Base-by-base conservation (phyloP, 2,113 vertebrate genomes). In the Cheilinus undulatus region DNA sequence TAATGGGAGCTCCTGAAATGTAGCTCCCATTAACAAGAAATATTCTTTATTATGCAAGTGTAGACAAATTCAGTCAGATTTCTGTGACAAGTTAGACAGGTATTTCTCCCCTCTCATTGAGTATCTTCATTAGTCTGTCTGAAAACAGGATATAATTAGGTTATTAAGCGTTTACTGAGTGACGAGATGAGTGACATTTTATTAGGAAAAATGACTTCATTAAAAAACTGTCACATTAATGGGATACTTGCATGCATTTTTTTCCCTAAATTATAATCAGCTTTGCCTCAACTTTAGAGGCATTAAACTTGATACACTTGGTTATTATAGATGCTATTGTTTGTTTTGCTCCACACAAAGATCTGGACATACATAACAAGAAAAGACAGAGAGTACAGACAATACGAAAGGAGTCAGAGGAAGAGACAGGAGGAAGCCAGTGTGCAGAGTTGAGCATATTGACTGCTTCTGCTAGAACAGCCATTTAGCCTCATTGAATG, bases 381-480 rank as follows among this genome's bases (percentile, higher is more conserved):
- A 36, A 38, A 45, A 62, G 1, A 43, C 19, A 38, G 58, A 43
- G 28, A 57, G 34, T 15, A 57, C 3, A 58, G 53, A 30, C 56
- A 65, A 54, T 4, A 49, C 36, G 43, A 68, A 48, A 23, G n/a
- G 45, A 54, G 65, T 22, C 14, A 28, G 42, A 52, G 51, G 34
- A 23, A 14, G 26, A 52, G 28, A 51, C 38, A 49, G 42, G 28
- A 66, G 49, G 45, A 60, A 53, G 51, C 71, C 58, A 27, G 19
- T 42, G 70, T 75, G 71, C 62, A 83, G 67, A 19, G 52, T 45
- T 46, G 71, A 86, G 53, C 92, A 88, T 86, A 91, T 86, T 82
- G 89, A 89, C 80, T 45, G 64, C 64, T 92, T 89, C 86, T 85
- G 90, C 84, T 86, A 87, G 68, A 89, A 53, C 73, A 80, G 76